A percentile compares a stretch with the other conserved stretches of the same genome.
phyloP scores from a whole-genome alignment of 2,113 vertebrate species.

The Epinephelus cyanopodus region DNA sequence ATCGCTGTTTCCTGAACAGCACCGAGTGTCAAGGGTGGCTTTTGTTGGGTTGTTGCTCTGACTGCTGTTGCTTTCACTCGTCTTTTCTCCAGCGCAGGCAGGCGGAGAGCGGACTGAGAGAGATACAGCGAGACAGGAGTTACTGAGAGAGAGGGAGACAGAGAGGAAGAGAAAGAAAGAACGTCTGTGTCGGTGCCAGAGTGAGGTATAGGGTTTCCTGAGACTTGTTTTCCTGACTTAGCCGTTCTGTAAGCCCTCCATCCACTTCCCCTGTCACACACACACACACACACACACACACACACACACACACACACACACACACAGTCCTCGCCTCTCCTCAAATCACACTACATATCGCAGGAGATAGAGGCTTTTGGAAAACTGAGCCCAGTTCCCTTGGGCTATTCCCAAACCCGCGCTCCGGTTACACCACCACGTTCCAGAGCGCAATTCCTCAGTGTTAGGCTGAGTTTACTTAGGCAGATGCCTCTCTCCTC shows the following conservation, averaged over 20 bases:
- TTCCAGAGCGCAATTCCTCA: constrained; percentile 78
- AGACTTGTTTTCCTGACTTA: constrained; percentile 81
- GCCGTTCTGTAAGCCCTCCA: constrained; percentile 73
- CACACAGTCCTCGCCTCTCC: constrained; percentile 37
- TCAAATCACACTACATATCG: constrained; percentile 76
- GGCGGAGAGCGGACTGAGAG: constrained; percentile 28
- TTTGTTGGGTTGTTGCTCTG: constrained; percentile 50
- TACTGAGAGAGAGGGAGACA: constrained; percentile 27
- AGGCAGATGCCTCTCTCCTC: constrained; percentile 74
- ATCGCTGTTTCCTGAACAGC: constrained; percentile 52
- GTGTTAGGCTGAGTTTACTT: constrained; percentile 76
- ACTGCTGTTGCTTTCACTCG: constrained; percentile 42
- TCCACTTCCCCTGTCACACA: constrained; percentile 69
- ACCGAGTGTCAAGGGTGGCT: constrained; percentile 45
- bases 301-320: constrained; percentile 33
- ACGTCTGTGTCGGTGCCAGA: constrained; percentile 73
- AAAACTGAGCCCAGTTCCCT: constrained; percentile 77
- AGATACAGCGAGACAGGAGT: constrained; percentile 45
- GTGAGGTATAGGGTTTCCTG: constrained; percentile 79
- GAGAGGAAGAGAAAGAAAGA: constrained; percentile 64
- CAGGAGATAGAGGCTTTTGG: constrained; percentile 80
- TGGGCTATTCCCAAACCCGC: constrained; percentile 75
- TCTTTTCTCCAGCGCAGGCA: constrained; percentile 33
- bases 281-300: constrained; percentile 38
- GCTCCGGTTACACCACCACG: constrained; percentile 79